phyloP scores from a whole-genome alignment of 2,888 invertebrate genomes.

The Sarcophaga caerulescens region DNA sequence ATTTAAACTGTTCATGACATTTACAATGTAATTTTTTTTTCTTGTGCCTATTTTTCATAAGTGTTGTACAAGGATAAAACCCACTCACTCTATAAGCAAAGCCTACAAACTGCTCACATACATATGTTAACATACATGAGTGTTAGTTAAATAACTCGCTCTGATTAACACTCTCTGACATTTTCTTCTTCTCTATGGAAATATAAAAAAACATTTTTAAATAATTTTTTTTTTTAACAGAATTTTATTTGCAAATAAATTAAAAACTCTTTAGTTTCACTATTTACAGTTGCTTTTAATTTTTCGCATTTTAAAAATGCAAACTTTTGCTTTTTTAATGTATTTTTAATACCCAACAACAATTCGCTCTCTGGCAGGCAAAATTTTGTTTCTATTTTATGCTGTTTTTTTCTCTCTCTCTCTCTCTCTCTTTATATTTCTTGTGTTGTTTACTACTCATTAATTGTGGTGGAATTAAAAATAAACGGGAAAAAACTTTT shows the following conservation, averaged over 20 bases:
- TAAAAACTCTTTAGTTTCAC: no score
- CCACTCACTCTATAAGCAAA: neutral
- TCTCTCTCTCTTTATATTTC: neutral
- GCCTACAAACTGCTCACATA: neutral
- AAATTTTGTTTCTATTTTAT: no score
- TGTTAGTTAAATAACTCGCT: conserved; percentile 3
- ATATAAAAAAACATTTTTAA: neutral
- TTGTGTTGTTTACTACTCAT: conserved; percentile 16
- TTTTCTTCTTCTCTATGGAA: neutral
- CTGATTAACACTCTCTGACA: neutral
- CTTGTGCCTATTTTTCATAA: neutral
- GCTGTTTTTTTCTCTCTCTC: no score
- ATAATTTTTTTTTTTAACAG: neutral
- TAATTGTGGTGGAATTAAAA: conserved; percentile 39
- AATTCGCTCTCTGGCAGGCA: no score
- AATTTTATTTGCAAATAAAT: no score
- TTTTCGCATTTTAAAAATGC: no score
- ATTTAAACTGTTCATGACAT: conserved; percentile 14
- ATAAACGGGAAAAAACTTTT: conserved; percentile 21
- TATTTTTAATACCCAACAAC: no score
- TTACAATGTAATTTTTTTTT: neutral
- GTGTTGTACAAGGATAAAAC: neutral
- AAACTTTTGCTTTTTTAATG: no score
- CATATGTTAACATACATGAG: neutral
- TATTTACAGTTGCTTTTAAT: no score